Conservation (phyloP, 2,797 vertebrate species). For the Podargus strigoides region DNA sequence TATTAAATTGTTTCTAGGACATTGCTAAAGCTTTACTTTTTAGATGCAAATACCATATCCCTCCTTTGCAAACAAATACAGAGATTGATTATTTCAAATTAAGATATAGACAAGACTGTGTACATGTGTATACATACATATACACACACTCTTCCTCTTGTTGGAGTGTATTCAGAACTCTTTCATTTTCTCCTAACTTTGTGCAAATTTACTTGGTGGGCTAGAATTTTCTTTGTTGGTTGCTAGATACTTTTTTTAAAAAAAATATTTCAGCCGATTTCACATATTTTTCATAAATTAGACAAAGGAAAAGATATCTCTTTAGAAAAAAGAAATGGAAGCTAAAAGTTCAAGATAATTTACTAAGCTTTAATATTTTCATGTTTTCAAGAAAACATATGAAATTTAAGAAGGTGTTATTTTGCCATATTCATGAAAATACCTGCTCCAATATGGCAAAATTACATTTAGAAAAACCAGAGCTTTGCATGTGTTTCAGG, state of each 20-base stretch:
- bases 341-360: not conserved
- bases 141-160: not conserved
- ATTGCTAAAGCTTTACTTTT: not conserved
- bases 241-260: not conserved
- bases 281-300: not conserved
- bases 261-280: not conserved
- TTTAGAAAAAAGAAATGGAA: not conserved
- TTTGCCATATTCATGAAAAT: not conserved
- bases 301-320: not conserved
- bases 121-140: not conserved
- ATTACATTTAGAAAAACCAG: fast-evolving
- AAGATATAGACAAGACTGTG: not conserved
- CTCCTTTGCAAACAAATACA: not conserved
- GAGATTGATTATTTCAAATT: no score
- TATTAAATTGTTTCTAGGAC: not conserved
- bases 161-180: not conserved
- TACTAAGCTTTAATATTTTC: not conserved
- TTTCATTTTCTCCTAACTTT: not conserved
- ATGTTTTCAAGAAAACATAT: not conserved
- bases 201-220: not conserved
- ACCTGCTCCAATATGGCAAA: not conserved
- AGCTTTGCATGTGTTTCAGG: not conserved
- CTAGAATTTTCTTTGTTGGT: not conserved
- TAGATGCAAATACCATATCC: not conserved
- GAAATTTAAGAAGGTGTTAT: not conserved